Percentiles rank a stretch among this genome's conserved stretches.
phyloP scores from a whole-genome alignment of 2,113 vertebrate species.

The Spea bombifrons region DNA sequence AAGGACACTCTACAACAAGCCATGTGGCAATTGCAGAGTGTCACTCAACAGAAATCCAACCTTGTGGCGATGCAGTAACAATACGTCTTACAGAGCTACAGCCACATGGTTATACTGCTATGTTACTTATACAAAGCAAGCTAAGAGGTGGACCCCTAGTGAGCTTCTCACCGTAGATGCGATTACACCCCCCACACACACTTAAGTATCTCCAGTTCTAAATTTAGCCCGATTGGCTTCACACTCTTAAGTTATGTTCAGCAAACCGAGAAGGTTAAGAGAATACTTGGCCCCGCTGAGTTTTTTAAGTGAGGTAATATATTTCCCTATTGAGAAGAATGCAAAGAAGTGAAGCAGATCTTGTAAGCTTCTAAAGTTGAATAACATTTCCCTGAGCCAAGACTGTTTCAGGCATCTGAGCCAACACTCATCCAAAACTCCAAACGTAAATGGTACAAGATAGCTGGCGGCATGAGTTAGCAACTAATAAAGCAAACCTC shows the following conservation, averaged over 20 bases:
- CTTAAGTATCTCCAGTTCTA: not conserved
- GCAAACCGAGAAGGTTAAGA: conserved; percentile 6
- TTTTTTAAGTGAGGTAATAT: conserved; percentile 17
- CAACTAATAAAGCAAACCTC: not conserved
- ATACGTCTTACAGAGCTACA: no score
- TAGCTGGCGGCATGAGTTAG: not conserved
- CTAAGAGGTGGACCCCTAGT: no score
- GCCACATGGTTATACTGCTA: no score
- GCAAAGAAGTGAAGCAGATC: conserved; percentile 35
- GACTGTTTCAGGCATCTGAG: not conserved
- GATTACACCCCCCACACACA: no score
- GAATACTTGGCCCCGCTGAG: not conserved
- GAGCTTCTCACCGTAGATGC: no score
- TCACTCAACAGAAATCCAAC: no score
- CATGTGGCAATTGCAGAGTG: no score
- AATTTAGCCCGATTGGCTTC: not conserved
- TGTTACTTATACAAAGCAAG: no score
- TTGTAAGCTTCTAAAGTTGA: conserved; percentile 14
- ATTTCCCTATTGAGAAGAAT: conserved; percentile 27
- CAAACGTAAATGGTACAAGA: conserved; percentile 11
- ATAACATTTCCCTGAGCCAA: conserved; percentile 22
- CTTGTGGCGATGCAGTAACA: no score
- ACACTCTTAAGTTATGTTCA: not conserved
- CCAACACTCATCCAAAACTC: conserved; percentile 13
- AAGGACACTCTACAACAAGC: no score